phyloP scores from a whole-genome alignment of 64 coral and sea anemone species.

The Dendrophyllia cribrosa region DNA sequence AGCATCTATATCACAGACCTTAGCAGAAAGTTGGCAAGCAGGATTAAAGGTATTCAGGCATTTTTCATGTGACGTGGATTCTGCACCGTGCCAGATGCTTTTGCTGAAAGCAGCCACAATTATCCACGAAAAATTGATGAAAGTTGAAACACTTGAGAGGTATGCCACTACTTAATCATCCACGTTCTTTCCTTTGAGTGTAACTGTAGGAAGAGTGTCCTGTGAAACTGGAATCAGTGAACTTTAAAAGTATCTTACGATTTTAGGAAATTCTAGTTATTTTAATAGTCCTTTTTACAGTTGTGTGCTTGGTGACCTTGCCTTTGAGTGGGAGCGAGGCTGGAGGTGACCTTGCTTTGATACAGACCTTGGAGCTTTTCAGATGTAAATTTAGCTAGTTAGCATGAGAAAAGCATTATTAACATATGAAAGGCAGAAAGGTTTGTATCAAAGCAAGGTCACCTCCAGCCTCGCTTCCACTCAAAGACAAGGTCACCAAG shows the following conservation, averaged over 20 bases:
- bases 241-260: not conserved
- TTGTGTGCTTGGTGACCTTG: too few species aligned
- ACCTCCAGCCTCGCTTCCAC: too few species aligned
- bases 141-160: constrained; percentile 35
- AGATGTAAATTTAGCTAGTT: too few species aligned
- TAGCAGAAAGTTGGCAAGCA: constrained; percentile 11
- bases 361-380: too few species aligned
- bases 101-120: not conserved
- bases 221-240: not conserved
- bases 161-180: not conserved
- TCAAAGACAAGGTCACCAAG: too few species aligned
- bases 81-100: not conserved
- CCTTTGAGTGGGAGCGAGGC: too few species aligned
- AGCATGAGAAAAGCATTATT: too few species aligned
- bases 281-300: too few species aligned
- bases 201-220: too few species aligned
- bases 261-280: not conserved
- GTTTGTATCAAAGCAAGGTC: too few species aligned
- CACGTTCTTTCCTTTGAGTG: not conserved
- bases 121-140: not conserved
- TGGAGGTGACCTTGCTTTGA: too few species aligned
- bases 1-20: constrained; percentile 2
- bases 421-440: too few species aligned
- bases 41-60: constrained; percentile 11
- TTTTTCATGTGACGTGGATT: constrained; percentile 2